A percentile compares a stretch with the other conserved stretches of the same genome.
These are phyloP conservation scores for Brachyalestes nurse DNA, from an alignment of 2,797 vertebrate species.

Conservation along the genomic window DNA sequence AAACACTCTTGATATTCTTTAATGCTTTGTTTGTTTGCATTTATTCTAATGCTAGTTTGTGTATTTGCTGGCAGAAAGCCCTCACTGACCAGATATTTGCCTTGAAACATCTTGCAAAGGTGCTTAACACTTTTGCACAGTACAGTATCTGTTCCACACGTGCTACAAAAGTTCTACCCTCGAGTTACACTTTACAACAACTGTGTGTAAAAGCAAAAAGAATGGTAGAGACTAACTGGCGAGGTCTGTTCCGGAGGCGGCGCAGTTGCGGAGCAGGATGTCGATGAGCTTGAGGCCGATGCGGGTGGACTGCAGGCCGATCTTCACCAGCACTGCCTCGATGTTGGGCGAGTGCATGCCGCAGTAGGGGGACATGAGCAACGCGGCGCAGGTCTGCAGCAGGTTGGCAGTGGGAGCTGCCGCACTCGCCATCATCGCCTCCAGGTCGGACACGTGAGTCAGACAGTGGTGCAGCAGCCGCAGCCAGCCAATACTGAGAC, in stretches of 20 bases:
- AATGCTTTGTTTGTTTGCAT: too few species aligned
- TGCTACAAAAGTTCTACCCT: too few species aligned
- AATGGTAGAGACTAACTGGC: conserved; percentile 80
- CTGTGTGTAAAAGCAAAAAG: too few species aligned
- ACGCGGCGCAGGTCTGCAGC: conserved; percentile 94
- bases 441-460: conserved; percentile 96
- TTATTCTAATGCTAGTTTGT: too few species aligned
- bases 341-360: conserved; percentile 99
- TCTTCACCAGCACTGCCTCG: conserved; percentile 96
- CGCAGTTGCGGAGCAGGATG: conserved; percentile 96
- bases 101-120: too few species aligned
- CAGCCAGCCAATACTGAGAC: conserved; percentile 94
- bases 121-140: too few species aligned
- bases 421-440: conserved; percentile 97
- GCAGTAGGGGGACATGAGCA: conserved; percentile 98
- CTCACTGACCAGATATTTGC: too few species aligned
- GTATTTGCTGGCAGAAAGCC: too few species aligned
- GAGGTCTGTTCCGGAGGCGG: conserved; percentile 94
- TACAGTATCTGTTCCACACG: too few species aligned
- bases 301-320: conserved; percentile 95
- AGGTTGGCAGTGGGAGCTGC: conserved; percentile 97
- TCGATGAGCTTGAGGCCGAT: conserved; percentile 96
- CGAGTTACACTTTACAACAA: too few species aligned
- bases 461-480: conserved; percentile 96
- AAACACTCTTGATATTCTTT: too few species aligned